Base-by-base conservation (phyloP, 2,888 invertebrate species). In the Catocala fraxini region DNA sequence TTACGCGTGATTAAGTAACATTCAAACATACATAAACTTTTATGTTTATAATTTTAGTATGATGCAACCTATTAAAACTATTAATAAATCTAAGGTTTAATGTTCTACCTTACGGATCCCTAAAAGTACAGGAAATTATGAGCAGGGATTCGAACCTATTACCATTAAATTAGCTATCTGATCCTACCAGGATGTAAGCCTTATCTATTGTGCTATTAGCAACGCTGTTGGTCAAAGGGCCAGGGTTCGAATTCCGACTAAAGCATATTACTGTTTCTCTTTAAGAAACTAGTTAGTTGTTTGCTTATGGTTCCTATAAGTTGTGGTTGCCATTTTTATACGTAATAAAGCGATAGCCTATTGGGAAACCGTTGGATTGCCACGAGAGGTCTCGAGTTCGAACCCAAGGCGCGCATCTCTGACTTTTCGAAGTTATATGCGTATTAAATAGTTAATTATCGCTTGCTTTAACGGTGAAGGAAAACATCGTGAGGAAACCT, bases 131-230 rank as follows among this genome's bases (percentile, higher is more conserved):
- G 34, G 33, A 68, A 67, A 63, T 77, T 75, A 75, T 73, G 46
- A 69, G 56, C 70, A 39, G 35, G 58, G 67, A 68, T 33, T 71
- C 53, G 67, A 75, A 73, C 64, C 67, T 62, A 73, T 53, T 68
- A 57, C 52, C 63, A 58, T 73, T 79, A 77, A 77, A 77, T 77
- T 55, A 64, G 76, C 65, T 68, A 77, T 79, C 65, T 65, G 79
- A 77, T 78, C 76, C 76, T 59, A 78, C 76, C 73, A 67, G 79
- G 77, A 76, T 73, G 68, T 68, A 47, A 65, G 12, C 12, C 13
- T 78, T 68, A 75, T 78, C 76, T 78, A 75, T 70, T 75, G 65
- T 75, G 75, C 75, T 71, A 75, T 75, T 74, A 75, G 65, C 60
- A 43, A 47, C 35, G 47, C 39, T 65, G 59, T 58, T 76, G 79